phyloP scores from a whole-genome alignment of 1,140 invertebrate genomes.

The Zaprionus capensis region DNA sequence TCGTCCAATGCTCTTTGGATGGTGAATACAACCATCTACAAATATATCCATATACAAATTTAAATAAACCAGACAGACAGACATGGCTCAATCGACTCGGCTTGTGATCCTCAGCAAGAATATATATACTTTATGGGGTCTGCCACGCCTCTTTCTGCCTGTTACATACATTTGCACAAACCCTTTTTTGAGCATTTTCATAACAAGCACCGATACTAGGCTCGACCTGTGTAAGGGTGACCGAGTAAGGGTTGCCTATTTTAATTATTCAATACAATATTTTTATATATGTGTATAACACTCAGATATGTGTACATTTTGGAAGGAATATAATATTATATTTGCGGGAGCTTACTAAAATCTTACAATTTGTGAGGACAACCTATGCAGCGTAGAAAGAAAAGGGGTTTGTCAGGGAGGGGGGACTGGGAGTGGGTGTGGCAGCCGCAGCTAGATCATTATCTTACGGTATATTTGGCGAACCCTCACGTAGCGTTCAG shows the following conservation, averaged over 20 bases:
- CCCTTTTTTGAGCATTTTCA: too few relatives aligned
- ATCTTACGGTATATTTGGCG: conserved; percentile 1
- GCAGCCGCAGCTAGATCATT: not conserved
- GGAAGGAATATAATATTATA: not conserved
- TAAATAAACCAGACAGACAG: too few relatives aligned
- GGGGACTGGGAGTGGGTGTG: too few relatives aligned
- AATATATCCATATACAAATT: too few relatives aligned
- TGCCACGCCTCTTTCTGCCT: too few relatives aligned
- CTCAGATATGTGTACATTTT: not conserved
- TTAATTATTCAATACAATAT: conserved; percentile 4
- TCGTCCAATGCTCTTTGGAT: too few relatives aligned
- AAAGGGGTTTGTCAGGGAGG: not conserved
- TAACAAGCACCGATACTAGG: too few relatives aligned
- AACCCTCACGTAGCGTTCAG: conserved; percentile 1
- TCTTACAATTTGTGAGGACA: conserved; percentile 1
- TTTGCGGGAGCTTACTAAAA: not conserved
- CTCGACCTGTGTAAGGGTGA: not conserved
- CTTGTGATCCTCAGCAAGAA: too few relatives aligned
- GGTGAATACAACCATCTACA: too few relatives aligned
- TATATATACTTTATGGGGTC: too few relatives aligned
- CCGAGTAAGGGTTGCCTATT: not conserved
- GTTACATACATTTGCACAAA: too few relatives aligned
- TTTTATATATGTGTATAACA: not conserved
- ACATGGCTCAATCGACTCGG: too few relatives aligned
- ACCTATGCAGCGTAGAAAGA: not conserved